Evolutionary conservation across 2,113 vertebrate genomes (phyloP).

Genomic region (Dasypus novemcinctus): DNA sequence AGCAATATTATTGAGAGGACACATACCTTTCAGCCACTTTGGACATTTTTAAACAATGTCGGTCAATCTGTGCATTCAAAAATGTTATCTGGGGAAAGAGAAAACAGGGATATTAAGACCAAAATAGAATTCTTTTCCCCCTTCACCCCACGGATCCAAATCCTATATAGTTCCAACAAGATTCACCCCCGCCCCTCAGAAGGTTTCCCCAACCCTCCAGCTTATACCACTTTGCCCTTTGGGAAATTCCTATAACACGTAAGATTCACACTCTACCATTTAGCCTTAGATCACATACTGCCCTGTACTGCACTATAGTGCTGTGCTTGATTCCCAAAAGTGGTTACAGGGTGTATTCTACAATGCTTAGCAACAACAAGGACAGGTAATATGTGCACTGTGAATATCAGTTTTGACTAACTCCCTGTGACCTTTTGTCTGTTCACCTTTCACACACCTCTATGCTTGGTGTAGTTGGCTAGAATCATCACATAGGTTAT

Average conservation of each 20-base stretch:
- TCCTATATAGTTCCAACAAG: not conserved
- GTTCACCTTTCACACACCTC: not conserved
- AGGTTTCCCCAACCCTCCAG: not conserved
- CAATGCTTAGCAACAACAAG: not conserved
- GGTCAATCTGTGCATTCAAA: constrained; percentile 94
- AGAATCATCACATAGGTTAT: not conserved
- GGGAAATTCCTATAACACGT: not conserved
- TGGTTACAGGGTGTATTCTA: not conserved
- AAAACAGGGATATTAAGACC: constrained; percentile 70
- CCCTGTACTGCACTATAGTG: not conserved
- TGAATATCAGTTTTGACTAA: not conserved
- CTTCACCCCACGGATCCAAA: not conserved
- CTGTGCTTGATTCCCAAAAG: not conserved
- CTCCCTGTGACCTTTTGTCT: not conserved
- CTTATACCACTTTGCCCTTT: not conserved
- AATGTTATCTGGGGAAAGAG: constrained; percentile 91
- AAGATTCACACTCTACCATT: not conserved
- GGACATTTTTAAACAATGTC: constrained; percentile 98
- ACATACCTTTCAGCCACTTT: constrained; percentile 98
- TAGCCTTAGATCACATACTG: not conserved
- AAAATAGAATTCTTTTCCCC: not conserved
- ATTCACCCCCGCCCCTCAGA: not conserved
- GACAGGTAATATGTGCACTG: not conserved
- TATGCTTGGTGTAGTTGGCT: not conserved
- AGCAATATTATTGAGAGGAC: not conserved